phyloP scores from a whole-genome alignment of 2,113 vertebrate species.

The Sclerurus mexicanus region DNA sequence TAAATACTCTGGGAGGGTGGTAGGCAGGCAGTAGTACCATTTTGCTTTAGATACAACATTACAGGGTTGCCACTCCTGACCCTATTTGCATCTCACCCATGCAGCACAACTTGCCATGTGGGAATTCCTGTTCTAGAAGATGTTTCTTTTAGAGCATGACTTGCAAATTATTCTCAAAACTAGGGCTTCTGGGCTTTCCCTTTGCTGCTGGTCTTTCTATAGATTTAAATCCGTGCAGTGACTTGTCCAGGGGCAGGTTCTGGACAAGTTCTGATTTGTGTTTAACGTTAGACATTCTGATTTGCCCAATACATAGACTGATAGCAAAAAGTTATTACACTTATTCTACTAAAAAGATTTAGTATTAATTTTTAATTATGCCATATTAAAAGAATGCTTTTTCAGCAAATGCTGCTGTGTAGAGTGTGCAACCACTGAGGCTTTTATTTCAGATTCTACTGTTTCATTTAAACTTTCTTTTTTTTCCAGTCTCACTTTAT shows the following conservation, averaged over 20 bases:
- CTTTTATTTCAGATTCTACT: background rate
- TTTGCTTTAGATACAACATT: background rate
- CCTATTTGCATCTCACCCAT: background rate
- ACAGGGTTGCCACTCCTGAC: background rate
- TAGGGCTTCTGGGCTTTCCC: background rate
- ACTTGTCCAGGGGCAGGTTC: background rate
- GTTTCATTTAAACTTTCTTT: background rate
- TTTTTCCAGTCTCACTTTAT: constrained; percentile 85
- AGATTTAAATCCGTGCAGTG: background rate
- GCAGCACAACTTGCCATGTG: background rate
- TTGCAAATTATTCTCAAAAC: background rate
- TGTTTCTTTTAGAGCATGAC: background rate
- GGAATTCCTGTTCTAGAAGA: background rate
- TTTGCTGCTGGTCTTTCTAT: background rate
- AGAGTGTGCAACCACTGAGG: background rate
- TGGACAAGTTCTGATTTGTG: background rate
- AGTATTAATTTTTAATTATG: background rate
- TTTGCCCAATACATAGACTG: background rate
- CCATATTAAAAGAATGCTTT: background rate
- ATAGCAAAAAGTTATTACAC: background rate
- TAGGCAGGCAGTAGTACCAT: background rate
- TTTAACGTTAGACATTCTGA: background rate
- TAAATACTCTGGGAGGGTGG: background rate
- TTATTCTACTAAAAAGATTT: background rate
- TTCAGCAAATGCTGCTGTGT: background rate